These are phyloP conservation scores for Stichodactyla mertensii DNA, from an alignment of 64 coral and sea anemone species.

Conservation along the genomic window DNA sequence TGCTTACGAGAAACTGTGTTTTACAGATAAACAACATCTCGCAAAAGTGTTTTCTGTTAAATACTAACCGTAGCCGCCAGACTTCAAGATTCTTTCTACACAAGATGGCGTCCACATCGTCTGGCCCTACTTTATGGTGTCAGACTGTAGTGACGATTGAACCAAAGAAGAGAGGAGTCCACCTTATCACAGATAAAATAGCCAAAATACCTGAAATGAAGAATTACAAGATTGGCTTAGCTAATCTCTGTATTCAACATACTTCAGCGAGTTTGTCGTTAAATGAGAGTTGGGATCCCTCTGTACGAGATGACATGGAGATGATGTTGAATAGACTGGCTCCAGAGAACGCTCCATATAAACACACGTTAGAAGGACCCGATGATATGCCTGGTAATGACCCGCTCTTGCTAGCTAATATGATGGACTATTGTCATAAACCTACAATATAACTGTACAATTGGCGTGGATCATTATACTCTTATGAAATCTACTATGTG, in stretches of 20 bases:
- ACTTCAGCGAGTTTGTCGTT: constrained; percentile 91
- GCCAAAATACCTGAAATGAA: constrained; percentile 77
- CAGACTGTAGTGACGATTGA: constrained; percentile 58
- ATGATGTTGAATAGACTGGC: constrained; percentile 96
- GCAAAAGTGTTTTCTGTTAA: background rate
- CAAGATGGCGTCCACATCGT: constrained; percentile 29
- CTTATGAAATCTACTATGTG: no score
- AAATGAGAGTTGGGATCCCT: constrained; percentile 95
- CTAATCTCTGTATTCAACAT: constrained; percentile 79
- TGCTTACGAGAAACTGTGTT: background rate
- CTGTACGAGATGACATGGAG: constrained; percentile 89
- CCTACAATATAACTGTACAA: no score
- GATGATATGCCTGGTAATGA: constrained; percentile 97
- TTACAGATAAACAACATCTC: background rate
- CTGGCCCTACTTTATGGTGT: constrained; percentile 52
- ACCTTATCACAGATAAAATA: constrained; percentile 89
- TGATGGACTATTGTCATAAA: no score
- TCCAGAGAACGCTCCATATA: constrained; percentile 87
- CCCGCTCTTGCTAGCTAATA: background rate
- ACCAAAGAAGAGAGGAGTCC: constrained; percentile 75
- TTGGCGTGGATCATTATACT: no score
- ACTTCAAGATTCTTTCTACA: background rate
- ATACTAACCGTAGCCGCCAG: background rate
- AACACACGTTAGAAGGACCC: constrained; percentile 76
- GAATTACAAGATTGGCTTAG: constrained; percentile 94